Base-by-base conservation (phyloP, 2,888 invertebrate species). In the Acanthosoma haemorrhoidale region DNA sequence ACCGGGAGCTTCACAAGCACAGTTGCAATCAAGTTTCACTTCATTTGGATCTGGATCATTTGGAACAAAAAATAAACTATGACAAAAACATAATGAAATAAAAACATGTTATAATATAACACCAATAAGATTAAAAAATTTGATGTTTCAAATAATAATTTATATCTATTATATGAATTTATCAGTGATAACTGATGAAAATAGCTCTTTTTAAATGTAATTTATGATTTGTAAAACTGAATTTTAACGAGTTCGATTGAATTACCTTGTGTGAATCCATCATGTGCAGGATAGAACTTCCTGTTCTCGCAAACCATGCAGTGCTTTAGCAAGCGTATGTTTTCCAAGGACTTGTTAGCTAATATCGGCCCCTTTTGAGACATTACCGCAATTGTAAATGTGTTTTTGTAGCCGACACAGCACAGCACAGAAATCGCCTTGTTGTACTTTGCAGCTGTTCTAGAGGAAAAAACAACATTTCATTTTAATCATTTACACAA, bases 241-340 rank as follows among this genome's bases (percentile, higher is more conserved):
- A n/a, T n/a, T n/a, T n/a, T n/a, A n/a, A n/a, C n/a, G n/a, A n/a
- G n/a, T n/a, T n/a, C n/a, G n/a, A n/a, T 34, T 15, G 3, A 73
- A 74, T 73, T 74, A 77, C 77, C 76, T 32, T 75, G 34, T 11
- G 75, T 74, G 61, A 76, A 77, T 6, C 73, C 74, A 39, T 72
- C 58, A 58, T 75, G 72, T 25, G 70, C 32, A 13, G 77, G 77
- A 60, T 75, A 75, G 67, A 78, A 77, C n/a, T 72, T 73, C 57
- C 77, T 74, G 70, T 78, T 77, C 67, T 77, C 76, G 73, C 77
- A 78, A 68, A 75, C 72, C 61, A 73, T 76, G 61, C 77, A 78
- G 70, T 78, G 77, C 6, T 76, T 73, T 15, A 78, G 51, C 2
- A 66, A 70, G 6, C 75, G 68, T 18, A 78, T 70, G 34, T 75